Base-by-base conservation (phyloP, 2,113 vertebrate genomes). In the Sorex fumeus region DNA sequence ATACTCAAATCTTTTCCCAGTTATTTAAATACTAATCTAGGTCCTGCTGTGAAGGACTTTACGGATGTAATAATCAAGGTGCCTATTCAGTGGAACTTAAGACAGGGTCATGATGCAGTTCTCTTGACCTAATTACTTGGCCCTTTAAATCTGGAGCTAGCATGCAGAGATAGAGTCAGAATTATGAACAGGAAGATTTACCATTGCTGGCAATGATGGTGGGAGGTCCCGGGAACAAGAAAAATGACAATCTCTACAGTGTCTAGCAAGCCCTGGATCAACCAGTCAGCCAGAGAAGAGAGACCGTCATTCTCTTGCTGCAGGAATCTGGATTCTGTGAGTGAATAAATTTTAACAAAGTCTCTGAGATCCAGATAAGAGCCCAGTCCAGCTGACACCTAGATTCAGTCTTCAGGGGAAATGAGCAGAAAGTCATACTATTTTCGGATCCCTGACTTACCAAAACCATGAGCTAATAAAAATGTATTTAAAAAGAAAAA, bases 151-250 rank as follows among this genome's bases (percentile, higher is more conserved):
- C 12, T 75, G 72, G n/a, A 25, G 57, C 60, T 86, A 50, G 19
- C 75, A 23, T 50, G 86, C 75, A 91, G 53, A 94, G 78, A 79
- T 8, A 94, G 79, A 94, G 79, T 69, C 76, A 34, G 72, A 77
- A 92, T 74, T 88, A 18, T 47, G 28, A 47, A 81, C 9, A 82
- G 72, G 21, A 6, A 91, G 43, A 78, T 11, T 88, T 19, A 86
- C 40, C 28, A 28, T 5, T 57, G 40, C 70, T 77, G 28, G 30
- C 40, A 94, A 40, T 57, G 57, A 89, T 66, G n/a, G 85, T 43
- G 45, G 72, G 53, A 84, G 43, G 40, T 2, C 25, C 15, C 70
- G 18, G 25, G 40, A 66, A 62, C 23, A 43, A 69, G 60, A 88
- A 66, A 30, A 23, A 4, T 1, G 8, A 81, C 47, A 80, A 80